phyloP scores from a whole-genome alignment of 2,797 vertebrate species.

The Tolypeutes matacus region DNA sequence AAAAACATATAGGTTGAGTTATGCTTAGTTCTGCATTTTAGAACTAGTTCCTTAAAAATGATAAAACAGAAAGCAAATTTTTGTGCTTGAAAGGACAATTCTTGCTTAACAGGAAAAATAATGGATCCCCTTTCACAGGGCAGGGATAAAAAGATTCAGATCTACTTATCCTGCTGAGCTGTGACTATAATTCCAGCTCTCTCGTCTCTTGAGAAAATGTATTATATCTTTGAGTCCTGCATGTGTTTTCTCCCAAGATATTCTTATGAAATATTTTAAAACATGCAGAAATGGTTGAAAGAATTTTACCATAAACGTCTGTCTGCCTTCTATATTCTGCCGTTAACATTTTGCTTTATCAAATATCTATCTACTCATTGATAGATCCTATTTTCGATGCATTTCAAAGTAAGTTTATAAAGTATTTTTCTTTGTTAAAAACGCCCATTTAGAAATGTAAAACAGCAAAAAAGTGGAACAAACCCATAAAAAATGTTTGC shows the following conservation, averaged over 20 bases:
- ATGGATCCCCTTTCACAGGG: background rate
- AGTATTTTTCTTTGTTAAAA: conserved; percentile 46
- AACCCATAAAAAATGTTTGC: background rate
- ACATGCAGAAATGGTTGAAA: background rate
- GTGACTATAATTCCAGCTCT: background rate
- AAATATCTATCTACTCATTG: background rate
- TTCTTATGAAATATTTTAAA: conserved; percentile 29
- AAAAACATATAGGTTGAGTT: background rate
- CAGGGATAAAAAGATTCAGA: background rate
- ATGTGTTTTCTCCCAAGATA: background rate
- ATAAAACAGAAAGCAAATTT: conserved; percentile 10
- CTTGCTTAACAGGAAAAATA: conserved; percentile 25
- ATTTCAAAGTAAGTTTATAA: conserved; percentile 17
- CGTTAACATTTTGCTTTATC: background rate
- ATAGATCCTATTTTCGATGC: background rate
- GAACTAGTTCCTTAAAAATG: conserved; percentile 44
- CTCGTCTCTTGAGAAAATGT: background rate
- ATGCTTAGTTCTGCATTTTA: conserved; percentile 40
- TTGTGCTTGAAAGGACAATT: background rate
- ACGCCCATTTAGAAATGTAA: background rate
- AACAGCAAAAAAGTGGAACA: background rate
- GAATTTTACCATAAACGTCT: background rate
- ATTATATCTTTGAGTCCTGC: background rate
- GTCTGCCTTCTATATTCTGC: background rate
- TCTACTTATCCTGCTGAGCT: background rate